Evolutionary conservation across 2,797 vertebrate genomes (phyloP), one percentile per base, ranked within the genome.

Genomic region (Hyperoplus lanceolatus): DNA sequence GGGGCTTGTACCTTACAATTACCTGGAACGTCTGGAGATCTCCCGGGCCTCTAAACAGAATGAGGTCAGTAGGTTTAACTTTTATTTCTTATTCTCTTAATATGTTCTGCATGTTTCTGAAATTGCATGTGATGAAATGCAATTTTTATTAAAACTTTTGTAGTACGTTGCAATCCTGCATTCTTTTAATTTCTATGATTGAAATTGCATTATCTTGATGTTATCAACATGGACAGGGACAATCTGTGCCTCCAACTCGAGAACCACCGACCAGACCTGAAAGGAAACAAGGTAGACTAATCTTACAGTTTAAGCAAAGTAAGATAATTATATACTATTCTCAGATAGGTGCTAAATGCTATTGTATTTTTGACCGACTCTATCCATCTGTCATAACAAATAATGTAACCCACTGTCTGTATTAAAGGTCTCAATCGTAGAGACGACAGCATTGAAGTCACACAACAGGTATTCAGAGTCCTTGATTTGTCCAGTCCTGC

Each of bases 1-100:
- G 87, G 98, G 98, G 38, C 96, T 99, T 0, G 97, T 99, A 60
- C 98, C 98, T 46, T 98, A 96, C 83, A 99, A 98, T 90, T 99
- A 95, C 85, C 95, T 99, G 0, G 96, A 98, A 64, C 96, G 94
- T 0, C 60, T 98, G 77, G 96, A 98, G 84, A 95, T 98, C 64
- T 93, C 89, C 5, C 46, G 92, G 79, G 88, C 89, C 62, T 91
- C 91, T 7, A 93, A 91, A 85, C 85, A 88, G 70, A 84, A 73
- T 16, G 90, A 81, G 90, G 95, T 94, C 78, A 90, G 60, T 10
- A 36, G 18, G 7, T 29, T 29, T 15, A 29, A 48, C 39, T 8
- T 29, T 42, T 6, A 3, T 45, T 10, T 29, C 16, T 43, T n/a
- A 3, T 21, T 49, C 63, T 45, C 18, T 39, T 45, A 8, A 5